Conservation (phyloP, 30 jellyfish, hydroid and myxozoan genomes). For the Aurelia aurita complex sp. Pacific region DNA sequence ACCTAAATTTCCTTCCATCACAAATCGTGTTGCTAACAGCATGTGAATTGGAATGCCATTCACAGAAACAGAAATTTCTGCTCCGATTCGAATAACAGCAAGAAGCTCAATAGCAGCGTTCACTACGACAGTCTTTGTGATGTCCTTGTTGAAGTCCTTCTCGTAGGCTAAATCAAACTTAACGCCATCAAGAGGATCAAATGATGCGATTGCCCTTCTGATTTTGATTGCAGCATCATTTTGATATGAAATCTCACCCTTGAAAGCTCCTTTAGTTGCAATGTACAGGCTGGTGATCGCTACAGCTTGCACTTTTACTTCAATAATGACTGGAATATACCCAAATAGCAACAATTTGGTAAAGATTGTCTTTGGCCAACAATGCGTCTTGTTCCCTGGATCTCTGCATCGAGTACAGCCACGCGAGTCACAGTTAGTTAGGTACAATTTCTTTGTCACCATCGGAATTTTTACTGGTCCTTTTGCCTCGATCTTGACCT, state of each 20-base stretch:
- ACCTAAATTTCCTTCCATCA: constrained; percentile 11
- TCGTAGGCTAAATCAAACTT: background rate
- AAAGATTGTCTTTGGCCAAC: background rate
- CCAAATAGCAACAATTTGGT: background rate
- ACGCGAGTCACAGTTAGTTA: too few species aligned
- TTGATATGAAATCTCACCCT: background rate
- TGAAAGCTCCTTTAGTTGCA: constrained; percentile 1
- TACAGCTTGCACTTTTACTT: background rate
- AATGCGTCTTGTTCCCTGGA: too few species aligned
- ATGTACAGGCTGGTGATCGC: background rate
- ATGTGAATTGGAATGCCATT: constrained; percentile 25
- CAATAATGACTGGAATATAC: background rate
- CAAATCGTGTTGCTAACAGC: constrained; percentile 19
- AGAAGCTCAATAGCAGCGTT: constrained; percentile 4
- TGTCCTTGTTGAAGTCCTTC: background rate
- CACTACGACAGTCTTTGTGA: background rate
- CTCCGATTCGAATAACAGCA: constrained; percentile 37
- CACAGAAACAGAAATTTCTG: constrained; percentile 14
- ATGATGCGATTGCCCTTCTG: constrained; percentile 11
- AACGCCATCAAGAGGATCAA: constrained; percentile 14
- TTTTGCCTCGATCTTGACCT: background rate
- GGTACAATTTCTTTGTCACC: too few species aligned
- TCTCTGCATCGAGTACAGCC: too few species aligned
- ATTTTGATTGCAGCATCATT: background rate
- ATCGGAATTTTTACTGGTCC: too few species aligned